Conservation (phyloP, 2,888 invertebrate species). For the Margaritifera margaritifera region DNA sequence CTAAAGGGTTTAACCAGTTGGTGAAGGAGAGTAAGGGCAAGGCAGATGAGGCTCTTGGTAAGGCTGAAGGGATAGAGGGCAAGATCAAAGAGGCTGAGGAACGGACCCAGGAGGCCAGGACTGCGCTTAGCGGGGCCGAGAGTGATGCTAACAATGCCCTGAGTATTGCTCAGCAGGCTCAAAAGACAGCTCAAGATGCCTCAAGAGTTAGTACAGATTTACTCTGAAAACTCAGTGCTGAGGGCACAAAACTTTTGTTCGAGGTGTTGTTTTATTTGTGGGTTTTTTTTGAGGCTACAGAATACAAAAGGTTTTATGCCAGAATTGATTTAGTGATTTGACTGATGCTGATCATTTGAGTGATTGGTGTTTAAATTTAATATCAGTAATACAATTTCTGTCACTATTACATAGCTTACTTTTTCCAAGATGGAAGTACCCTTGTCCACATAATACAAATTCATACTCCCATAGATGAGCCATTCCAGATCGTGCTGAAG, state of each 20-base stretch:
- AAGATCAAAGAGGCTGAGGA: constrained; percentile 82
- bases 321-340: too few species aligned
- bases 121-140: constrained; percentile 84
- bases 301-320: too few species aligned
- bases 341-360: not conserved
- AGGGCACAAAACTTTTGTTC: not conserved
- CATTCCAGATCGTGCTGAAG: too few species aligned
- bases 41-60: constrained; percentile 84
- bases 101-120: constrained; percentile 82
- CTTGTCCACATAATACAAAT: too few species aligned
- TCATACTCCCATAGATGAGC: too few species aligned
- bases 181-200: constrained; percentile 85
- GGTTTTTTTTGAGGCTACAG: too few species aligned
- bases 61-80: constrained; percentile 83
- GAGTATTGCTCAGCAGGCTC: constrained; percentile 84
- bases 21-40: constrained; percentile 88
- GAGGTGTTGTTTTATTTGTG: too few species aligned
- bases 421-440: too few species aligned
- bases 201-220: constrained; percentile 77
- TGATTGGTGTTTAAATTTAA: too few species aligned
- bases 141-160: constrained; percentile 84
- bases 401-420: too few species aligned
- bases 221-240: not conserved
- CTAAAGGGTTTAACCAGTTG: constrained; percentile 85
- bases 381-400: too few species aligned